Evolutionary conservation across 1,140 invertebrate genomes (phyloP).

Genomic region (Drosophila repletoides): DNA sequence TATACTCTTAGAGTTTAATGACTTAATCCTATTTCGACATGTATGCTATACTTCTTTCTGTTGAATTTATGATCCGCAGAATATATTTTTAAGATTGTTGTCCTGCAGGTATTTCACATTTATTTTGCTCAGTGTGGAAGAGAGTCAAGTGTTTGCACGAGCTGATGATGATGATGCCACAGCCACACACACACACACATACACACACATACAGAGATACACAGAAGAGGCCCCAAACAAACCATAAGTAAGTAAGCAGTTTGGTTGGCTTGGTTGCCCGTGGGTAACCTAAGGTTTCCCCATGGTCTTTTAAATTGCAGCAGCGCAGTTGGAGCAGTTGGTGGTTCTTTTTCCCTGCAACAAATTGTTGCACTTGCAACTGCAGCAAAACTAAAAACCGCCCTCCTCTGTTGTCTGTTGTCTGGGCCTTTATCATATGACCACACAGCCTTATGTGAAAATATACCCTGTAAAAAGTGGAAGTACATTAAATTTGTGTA

Average conservation of each 20-base stretch:
- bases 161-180: slow-evolving; percentile 18
- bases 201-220: background rate
- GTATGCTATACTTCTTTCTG: too few relatives aligned
- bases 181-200: background rate
- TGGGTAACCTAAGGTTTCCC: slow-evolving; percentile 5
- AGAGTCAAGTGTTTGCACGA: slow-evolving; percentile 62
- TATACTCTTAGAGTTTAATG: too few relatives aligned
- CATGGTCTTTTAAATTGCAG: slow-evolving; percentile 19
- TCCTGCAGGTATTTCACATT: too few relatives aligned
- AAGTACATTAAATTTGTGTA: too few relatives aligned
- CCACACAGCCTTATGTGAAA: too few relatives aligned
- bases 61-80: too few relatives aligned
- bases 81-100: too few relatives aligned
- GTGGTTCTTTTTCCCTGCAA: background rate
- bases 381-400: slow-evolving; percentile 10
- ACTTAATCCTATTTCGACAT: too few relatives aligned
- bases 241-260: slow-evolving; percentile 27
- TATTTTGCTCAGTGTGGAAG: too few relatives aligned
- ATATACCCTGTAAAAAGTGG: too few relatives aligned
- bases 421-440: slow-evolving; percentile 15
- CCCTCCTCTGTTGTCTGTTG: background rate
- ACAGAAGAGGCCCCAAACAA: slow-evolving; percentile 3
- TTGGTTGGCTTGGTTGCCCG: slow-evolving; percentile 6
- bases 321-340: background rate
- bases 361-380: slow-evolving; percentile 14